Conservation (phyloP, 2,888 invertebrate genomes). For the Clunio marinus region DNA sequence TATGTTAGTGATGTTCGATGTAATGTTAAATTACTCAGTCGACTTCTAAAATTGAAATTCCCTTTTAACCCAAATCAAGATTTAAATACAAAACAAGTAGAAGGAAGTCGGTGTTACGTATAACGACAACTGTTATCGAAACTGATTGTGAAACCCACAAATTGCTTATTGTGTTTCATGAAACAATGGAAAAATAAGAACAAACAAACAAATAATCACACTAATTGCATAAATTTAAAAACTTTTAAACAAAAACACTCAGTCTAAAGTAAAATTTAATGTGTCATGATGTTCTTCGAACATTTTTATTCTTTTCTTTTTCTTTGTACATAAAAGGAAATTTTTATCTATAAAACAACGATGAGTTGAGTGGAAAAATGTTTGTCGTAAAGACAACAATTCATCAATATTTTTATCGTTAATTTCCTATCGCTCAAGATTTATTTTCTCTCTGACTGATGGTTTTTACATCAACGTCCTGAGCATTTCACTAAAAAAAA, state of each 20-base stretch:
- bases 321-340: too few relatives aligned
- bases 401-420: conserved; percentile 20
- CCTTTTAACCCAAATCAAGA: too few relatives aligned
- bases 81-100: too few relatives aligned
- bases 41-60: too few relatives aligned
- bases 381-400: conserved; percentile 4
- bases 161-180: conserved; percentile 3
- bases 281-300: too few relatives aligned
- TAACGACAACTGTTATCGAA: not conserved
- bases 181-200: conserved; percentile 14
- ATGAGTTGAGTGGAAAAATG: too few relatives aligned
- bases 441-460: not conserved
- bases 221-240: conserved; percentile 22
- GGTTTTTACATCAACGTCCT: not conserved
- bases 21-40: too few relatives aligned
- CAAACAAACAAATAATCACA: conserved; percentile 9
- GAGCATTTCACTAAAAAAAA: not conserved
- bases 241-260: too few relatives aligned
- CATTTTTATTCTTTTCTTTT: too few relatives aligned
- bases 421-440: conserved; percentile 10
- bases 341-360: too few relatives aligned
- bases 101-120: not conserved
- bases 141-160: not conserved
- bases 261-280: too few relatives aligned
- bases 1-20: too few relatives aligned